Base-by-base conservation (phyloP, 2,113 vertebrate genomes). In the Notiomystis cincta region DNA sequence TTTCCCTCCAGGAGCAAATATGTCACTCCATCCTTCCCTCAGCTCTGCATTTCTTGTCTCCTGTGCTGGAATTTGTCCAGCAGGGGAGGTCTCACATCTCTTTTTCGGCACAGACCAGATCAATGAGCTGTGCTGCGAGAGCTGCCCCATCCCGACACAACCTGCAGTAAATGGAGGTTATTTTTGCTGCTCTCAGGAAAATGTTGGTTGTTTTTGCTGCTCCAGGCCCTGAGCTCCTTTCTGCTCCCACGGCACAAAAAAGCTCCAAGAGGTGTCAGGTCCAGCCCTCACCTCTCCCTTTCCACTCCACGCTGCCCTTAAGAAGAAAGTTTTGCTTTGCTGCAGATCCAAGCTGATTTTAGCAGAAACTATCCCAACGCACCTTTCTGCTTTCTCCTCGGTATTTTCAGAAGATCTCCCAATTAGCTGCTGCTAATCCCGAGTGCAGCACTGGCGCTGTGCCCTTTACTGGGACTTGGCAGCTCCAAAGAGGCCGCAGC, bases 221-320 rank as follows among this genome's bases (percentile, higher is more conserved):
- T 51, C 82, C 38, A 57, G 82, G 64, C 87, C 37, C 92, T 25
- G 85, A 90, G 83, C 93, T 76, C 66, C 95, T 96, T 96, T 98
- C 96, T 95, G 95, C 96, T 95, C 96, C 50, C n/a, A 4, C 38
- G 90, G 77, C 31, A 92, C 72, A 96, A 96, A 91, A 96, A 96
- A 97, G 95, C 94, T 48, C 93, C 87, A 48, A 89, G 96, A 93
- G 93, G 96, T 97, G 93, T 95, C 90, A 61, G 95, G 53, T 80
- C 96, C 87, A 75, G 93, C 95, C 89, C 93, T 91, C 95, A 45
- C 76, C 90, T 60, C 67, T 84, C 94, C 89, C 84, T 96, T 87
- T 84, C 85, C 75, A 18, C 93, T 90, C 82, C 79, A 30, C 4
- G 4, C 35, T 13, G 73, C 33, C 90, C 38, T 85, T 33, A 82